Evolutionary conservation across 2,888 invertebrate species (phyloP).

Genomic region (Rhopalosiphum nymphaeae): DNA sequence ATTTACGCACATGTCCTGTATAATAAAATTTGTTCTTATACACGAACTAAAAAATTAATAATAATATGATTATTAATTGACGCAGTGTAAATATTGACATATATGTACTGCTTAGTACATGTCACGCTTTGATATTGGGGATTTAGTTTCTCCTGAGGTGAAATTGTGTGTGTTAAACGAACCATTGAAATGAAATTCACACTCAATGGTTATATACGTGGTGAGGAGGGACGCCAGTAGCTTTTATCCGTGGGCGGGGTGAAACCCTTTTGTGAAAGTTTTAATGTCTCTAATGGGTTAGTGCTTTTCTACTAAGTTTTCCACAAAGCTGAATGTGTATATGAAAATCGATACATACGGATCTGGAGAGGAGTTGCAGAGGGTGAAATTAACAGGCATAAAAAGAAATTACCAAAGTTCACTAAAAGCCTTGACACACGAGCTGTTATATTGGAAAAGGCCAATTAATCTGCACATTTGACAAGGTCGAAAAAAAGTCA

Average conservation of each 20-base stretch:
- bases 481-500: slow-evolving; percentile 24
- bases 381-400: slow-evolving; percentile 25
- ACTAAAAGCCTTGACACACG: slow-evolving; percentile 47
- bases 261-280: slow-evolving; percentile 57
- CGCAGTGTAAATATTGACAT: not conserved
- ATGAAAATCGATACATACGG: slow-evolving; percentile 55
- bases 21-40: not conserved
- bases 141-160: slow-evolving; percentile 49
- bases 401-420: slow-evolving; percentile 29
- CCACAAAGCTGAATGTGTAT: slow-evolving; percentile 38
- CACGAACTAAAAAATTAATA: slow-evolving; percentile 6
- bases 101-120: not conserved
- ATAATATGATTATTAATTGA: slow-evolving; percentile 13
- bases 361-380: not conserved
- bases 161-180: slow-evolving; percentile 57
- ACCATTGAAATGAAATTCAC: slow-evolving; percentile 46
- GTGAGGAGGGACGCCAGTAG: not conserved
- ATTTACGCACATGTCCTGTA: not conserved
- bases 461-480: slow-evolving; percentile 23
- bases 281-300: slow-evolving; percentile 62
- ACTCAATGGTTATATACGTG: slow-evolving; percentile 8
- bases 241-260: slow-evolving; percentile 15
- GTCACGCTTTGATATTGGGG: slow-evolving; percentile 44
- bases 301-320: slow-evolving; percentile 57
- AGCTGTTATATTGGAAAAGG: slow-evolving; percentile 21